Base-by-base conservation (phyloP, 2,113 vertebrate genomes). In the Ciconia maguari region DNA sequence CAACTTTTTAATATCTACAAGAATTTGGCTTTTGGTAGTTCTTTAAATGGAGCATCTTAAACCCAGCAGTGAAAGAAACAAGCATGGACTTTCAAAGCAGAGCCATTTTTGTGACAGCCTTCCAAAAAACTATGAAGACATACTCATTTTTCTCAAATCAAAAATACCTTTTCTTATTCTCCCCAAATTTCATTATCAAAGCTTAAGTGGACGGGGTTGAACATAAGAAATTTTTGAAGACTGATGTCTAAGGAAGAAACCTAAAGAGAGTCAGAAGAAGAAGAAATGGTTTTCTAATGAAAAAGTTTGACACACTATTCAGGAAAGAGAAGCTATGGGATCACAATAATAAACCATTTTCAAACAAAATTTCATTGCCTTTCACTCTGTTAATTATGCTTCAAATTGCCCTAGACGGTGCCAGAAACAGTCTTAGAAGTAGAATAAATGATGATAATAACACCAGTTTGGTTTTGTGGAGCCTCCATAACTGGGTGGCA, bases 401-500 rank as follows among this genome's bases (percentile, higher is more conserved):
- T 95, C 91, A 92, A 78, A 93, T 95, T 95, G 51, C 57, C 92
- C 54, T 79, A 42, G 44, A 61, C 82, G 42, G 64, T 96, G 91
- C 83, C 91, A 94, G 80, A 83, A 93, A 49, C 66, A 92, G 49
- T 66, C 74, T 92, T 3, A 97, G 80, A 90, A 95, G 62, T 52
- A 87, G 60, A 93, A 95, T 54, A 91, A 96, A 94, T 84, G 71
- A 88, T 74, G 80, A 91, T 93, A 78, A 96, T 88, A 93, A 86
- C 62, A 91, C 38, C 55, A 78, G 81, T 71, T 97, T 94, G 96
- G 91, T 95, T 97, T 97, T 94, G 86, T 74, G 83, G 83, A 94
- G 83, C 51, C 79, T 94, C 69, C 88, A 60, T 90, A 96, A 64
- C 84, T 93, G 94, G 94, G 94, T 96, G 97, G 96, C 88, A 97